Evolutionary conservation across 2,888 invertebrate genomes (phyloP), one percentile per base, ranked within the genome.

Genomic region (Rhorus exstirpatorius): DNA sequence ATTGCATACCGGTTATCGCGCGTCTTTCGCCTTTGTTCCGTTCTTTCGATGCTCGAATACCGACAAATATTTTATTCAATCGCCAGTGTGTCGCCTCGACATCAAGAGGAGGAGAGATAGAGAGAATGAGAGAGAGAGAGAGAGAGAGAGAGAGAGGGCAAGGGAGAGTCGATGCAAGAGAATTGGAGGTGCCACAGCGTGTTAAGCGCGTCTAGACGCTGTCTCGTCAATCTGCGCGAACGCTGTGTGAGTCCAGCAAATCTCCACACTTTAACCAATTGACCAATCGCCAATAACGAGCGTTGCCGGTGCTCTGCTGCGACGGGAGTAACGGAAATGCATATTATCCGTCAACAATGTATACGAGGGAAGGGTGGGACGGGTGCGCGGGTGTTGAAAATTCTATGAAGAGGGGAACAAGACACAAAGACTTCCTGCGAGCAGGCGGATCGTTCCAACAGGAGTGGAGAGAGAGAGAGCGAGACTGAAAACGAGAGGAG

Each of bases 161-260:
- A 44, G 19, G 6, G 8, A n/a, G 3, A 26, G 38, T 71, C 70
- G 49, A 67, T 41, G 21, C 38, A 41, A 31, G 76, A 67, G 55
- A 85, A 83, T 84, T 78, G 85, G 70, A 85, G 83, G 80, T 78
- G 72, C 76, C 80, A 80, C 65, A 65, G 79, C 79, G 84, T 82
- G 87, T 87, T 88, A 89, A 86, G 76, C 85, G 77, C 83, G 92
- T 92, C 92, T 92, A 91, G 91, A 92, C 92, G 87, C 88, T 89
- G 90, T 90, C 91, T 91, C 89, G 89, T 90, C 91, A 91, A 90
- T 89, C 86, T 87, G 83, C 80, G 79, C 71, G 83, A 80, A 85
- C 86, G 88, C 31, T 55, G 26, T 38, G 61, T 17, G 60, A 51
- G 53, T 63, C 35, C 24, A 31, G 21, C n/a, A 38, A 35, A 58